Percentiles rank a stretch among this genome's conserved stretches.
These are phyloP conservation scores for Brachionus sp. DNA, from an alignment of 1,140 invertebrate genomes.

Conservation along the genomic window DNA sequence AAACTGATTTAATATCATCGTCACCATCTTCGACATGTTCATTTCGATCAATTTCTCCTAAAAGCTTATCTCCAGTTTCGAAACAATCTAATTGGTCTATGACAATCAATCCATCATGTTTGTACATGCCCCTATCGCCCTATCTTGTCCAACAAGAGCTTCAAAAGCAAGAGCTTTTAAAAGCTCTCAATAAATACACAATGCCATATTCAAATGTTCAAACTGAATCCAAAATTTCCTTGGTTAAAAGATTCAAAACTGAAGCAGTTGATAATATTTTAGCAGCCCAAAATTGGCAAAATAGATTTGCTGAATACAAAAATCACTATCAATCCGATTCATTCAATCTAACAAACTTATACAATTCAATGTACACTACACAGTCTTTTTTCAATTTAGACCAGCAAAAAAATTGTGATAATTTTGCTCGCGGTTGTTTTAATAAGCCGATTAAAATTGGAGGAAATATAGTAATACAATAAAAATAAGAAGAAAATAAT, in stretches of 20 bases:
- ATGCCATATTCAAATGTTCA: not conserved
- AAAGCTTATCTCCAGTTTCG: not conserved
- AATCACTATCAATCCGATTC: not conserved
- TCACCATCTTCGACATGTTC: conserved; percentile 1
- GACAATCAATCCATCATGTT: not conserved
- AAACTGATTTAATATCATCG: not conserved
- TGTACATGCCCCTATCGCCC: not conserved
- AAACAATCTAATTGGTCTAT: not conserved
- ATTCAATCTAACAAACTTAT: not conserved
- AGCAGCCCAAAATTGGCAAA: not conserved
- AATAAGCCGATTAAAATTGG: not conserved
- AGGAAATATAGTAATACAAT: not conserved
- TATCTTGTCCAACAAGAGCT: not conserved
- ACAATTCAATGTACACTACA: not conserved
- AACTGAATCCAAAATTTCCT: not conserved
- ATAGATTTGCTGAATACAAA: not conserved
- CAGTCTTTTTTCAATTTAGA: not conserved
- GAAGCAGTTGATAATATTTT: not conserved
- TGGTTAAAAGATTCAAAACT: not conserved
- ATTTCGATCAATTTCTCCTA: not conserved
- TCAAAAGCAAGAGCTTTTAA: not conserved
- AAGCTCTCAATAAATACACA: not conserved
- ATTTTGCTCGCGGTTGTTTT: not conserved
- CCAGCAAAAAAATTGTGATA: not conserved
- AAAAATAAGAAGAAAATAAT: not conserved